Evolutionary conservation across 2,113 vertebrate species (phyloP).

Genomic region (Sebastes schlegelii): DNA sequence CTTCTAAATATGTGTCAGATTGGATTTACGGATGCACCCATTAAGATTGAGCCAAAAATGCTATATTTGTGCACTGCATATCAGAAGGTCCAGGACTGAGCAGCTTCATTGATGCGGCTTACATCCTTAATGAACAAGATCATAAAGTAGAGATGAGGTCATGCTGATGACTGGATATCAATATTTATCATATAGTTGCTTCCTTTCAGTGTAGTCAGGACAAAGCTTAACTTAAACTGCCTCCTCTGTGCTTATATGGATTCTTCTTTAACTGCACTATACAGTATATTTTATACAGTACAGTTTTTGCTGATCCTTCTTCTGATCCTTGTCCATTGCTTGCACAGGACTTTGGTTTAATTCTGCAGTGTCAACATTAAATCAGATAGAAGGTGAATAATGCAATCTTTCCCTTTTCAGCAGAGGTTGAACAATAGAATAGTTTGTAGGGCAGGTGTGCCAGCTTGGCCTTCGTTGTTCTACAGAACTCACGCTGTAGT

Average conservation of each 20-base stretch:
- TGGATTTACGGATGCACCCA: slow-evolving; percentile 21
- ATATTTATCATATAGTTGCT: slow-evolving; percentile 7
- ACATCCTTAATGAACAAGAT: slow-evolving; percentile 33
- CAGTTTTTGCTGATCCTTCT: slow-evolving; percentile 27
- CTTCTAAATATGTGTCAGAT: slow-evolving; percentile 14
- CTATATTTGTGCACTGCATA: not conserved
- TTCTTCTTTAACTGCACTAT: slow-evolving; percentile 9
- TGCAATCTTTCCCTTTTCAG: slow-evolving; percentile 56
- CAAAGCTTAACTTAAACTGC: slow-evolving; percentile 3
- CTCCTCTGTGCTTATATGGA: not conserved
- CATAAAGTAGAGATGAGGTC: slow-evolving; percentile 13
- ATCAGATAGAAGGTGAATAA: slow-evolving; percentile 58
- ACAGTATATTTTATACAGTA: not conserved
- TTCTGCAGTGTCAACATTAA: slow-evolving; percentile 59
- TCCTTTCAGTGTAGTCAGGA: slow-evolving; percentile 8
- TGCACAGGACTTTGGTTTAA: slow-evolving; percentile 52
- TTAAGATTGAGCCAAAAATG: slow-evolving; percentile 28
- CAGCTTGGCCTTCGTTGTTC: slow-evolving; percentile 58
- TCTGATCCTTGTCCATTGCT: slow-evolving; percentile 30
- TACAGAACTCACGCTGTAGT: slow-evolving; percentile 52
- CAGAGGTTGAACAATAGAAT: slow-evolving; percentile 62
- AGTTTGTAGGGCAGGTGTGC: slow-evolving; percentile 74
- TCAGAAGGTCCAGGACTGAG: not conserved
- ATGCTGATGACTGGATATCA: slow-evolving; percentile 19
- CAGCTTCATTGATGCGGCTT: not conserved